A percentile compares a stretch with the other conserved stretches of the same genome.
Conservation (phyloP, 2,797 vertebrate species). For the Hylomyscus alleni region DNA sequence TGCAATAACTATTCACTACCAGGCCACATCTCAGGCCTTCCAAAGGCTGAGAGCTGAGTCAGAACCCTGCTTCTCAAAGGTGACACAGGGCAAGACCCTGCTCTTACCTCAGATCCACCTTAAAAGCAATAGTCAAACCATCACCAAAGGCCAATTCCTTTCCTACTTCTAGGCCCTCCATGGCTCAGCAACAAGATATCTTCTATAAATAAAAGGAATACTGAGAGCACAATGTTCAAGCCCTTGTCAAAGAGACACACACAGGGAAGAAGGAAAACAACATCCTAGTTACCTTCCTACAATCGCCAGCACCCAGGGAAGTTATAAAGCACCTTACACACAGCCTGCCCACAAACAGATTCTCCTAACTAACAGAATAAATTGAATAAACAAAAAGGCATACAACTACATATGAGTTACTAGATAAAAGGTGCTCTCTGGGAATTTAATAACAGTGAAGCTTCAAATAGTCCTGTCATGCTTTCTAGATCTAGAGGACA, state of each 20-base stretch:
- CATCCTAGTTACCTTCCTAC: background rate
- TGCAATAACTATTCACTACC: background rate
- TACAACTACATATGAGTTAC: background rate
- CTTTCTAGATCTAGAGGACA: constrained; percentile 2
- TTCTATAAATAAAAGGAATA: constrained; percentile 28
- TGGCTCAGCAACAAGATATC: background rate
- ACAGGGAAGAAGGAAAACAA: constrained; percentile 13
- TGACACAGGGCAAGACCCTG: background rate
- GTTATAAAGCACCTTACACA: background rate
- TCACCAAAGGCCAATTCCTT: background rate
- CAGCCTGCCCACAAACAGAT: constrained; percentile 7
- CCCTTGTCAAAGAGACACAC: constrained; percentile 31
- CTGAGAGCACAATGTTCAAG: background rate
- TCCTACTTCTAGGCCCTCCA: background rate
- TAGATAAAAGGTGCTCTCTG: constrained; percentile 58
- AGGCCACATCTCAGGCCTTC: background rate
- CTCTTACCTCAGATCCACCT: background rate
- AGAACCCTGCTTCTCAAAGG: constrained; percentile 19
- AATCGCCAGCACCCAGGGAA: background rate
- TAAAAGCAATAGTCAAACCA: background rate
- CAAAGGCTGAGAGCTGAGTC: background rate
- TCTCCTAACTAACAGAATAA: constrained; percentile 27
- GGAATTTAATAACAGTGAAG: constrained; percentile 48
- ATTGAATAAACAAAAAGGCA: background rate
- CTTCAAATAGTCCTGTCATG: background rate